Base-by-base conservation (phyloP, 2,797 vertebrate genomes). In the Pitangus sulphuratus region DNA sequence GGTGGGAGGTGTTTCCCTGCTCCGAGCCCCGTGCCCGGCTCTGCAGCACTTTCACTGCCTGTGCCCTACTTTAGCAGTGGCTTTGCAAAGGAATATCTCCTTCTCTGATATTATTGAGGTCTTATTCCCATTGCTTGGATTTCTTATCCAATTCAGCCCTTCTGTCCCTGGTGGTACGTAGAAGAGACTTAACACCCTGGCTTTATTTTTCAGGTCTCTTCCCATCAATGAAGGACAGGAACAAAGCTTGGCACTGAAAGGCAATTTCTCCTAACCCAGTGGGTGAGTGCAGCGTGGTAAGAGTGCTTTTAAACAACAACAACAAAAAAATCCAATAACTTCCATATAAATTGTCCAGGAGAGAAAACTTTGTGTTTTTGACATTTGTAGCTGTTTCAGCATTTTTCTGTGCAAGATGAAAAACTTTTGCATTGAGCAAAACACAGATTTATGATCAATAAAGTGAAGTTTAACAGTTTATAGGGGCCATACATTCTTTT, bases 391-490 rank as follows among this genome's bases (percentile, higher is more conserved):
- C 98, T 98, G 98, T 93, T 98, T 98, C 98, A 98, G 98, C 98
- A 98, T 96, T 98, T 98, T 98, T 97, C 94, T 1, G 92, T 96
- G 96, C 95, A 97, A 98, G 97, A 98, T 97, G 97, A 98, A 98
- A 98, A 98, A 98, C 98, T 98, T 98, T 98, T 98, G 97, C 97
- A 98, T 98, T 98, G 98, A 98, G 96, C 98, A 98, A 98, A 98
- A 98, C 97, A 98, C 98, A 98, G 98, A 98, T 98, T 98, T 98
- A 98, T 98, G 97, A 97, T 98, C 98, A 98, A 98, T 98, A 98
- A 98, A 98, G 97, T 95, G 95, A 98, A 98, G 97, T 98, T 98
- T 98, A 98, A 97, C 98, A 97, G 97, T 97, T 98, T 98, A 97
- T 97, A 97, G 97, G 94, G 75, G 80, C 91, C 87, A 97, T 97